Evolutionary conservation across 2,888 invertebrate species (phyloP).

Genomic region (Agonopterix arenella): DNA sequence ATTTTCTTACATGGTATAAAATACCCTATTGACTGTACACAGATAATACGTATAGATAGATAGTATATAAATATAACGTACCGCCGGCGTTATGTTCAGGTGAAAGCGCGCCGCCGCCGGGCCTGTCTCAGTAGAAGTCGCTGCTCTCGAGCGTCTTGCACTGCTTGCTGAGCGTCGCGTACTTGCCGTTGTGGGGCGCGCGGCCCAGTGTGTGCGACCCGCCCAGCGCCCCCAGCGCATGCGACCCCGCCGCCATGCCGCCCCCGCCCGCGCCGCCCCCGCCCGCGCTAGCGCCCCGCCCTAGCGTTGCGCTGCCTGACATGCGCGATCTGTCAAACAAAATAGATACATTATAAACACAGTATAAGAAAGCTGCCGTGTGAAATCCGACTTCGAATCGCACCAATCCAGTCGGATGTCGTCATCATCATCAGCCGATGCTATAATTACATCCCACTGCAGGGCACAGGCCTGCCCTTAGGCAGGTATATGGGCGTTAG

Average conservation of each 20-base stretch:
- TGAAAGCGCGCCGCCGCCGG: conserved; percentile 73
- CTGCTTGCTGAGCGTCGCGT: conserved; percentile 96
- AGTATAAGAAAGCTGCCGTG: no score
- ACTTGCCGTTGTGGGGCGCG: conserved; percentile 89
- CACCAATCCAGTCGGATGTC: no score
- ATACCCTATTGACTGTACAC: no score
- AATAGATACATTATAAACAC: no score
- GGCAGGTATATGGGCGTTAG: no score
- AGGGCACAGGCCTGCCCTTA: no score
- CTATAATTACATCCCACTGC: no score
- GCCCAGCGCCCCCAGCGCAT: conserved; percentile 60
- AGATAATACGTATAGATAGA: no score
- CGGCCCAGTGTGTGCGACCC: conserved; percentile 82
- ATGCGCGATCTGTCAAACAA: conserved; percentile 41
- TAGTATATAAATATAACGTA: neutral
- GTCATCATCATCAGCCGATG: no score
- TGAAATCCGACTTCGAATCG: no score
- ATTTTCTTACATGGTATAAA: no score
- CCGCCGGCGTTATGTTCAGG: conserved; percentile 28
- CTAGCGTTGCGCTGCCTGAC: conserved; percentile 58
- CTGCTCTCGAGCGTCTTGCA: conserved; percentile 96
- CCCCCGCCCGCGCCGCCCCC: conserved; percentile 30
- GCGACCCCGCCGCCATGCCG: conserved; percentile 35
- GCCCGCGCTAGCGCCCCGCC: conserved; percentile 56
- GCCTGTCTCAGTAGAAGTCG: conserved; percentile 95